Conservation (phyloP, 2,113 vertebrate genomes). For the Odocoileus virginianus region DNA sequence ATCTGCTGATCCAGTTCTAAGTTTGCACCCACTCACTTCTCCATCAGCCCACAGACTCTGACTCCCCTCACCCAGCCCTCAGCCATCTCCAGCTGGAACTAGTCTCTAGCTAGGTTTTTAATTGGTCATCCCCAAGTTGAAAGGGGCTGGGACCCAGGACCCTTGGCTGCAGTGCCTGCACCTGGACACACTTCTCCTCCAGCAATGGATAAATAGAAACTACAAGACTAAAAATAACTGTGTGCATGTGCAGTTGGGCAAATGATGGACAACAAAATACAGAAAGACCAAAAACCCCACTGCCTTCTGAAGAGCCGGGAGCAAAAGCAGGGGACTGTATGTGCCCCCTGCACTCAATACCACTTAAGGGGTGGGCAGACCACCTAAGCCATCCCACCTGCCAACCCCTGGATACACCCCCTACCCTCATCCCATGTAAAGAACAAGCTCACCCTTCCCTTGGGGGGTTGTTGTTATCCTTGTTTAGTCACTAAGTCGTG, state of each 20-base stretch:
- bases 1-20: not conserved
- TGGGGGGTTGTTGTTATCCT: not conserved
- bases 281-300: not conserved
- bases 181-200: not conserved
- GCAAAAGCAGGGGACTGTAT: not conserved
- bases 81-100: not conserved
- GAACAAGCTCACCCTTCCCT: not conserved
- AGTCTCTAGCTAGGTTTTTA: not conserved
- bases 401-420: not conserved
- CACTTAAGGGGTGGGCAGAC: not conserved
- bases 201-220: not conserved
- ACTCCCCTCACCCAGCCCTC: not conserved
- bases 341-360: not conserved
- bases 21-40: not conserved
- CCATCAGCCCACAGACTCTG: accelerated
- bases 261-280: not conserved
- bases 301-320: not conserved
- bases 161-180: not conserved
- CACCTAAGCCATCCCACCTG: not conserved
- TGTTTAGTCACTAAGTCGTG: not conserved
- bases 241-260: not conserved
- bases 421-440: not conserved
- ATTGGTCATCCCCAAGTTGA: not conserved
- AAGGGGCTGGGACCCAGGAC: not conserved
- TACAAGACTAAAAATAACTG: not conserved